Conservation (phyloP, 2,113 vertebrate species). For the Pithys albifrons region DNA sequence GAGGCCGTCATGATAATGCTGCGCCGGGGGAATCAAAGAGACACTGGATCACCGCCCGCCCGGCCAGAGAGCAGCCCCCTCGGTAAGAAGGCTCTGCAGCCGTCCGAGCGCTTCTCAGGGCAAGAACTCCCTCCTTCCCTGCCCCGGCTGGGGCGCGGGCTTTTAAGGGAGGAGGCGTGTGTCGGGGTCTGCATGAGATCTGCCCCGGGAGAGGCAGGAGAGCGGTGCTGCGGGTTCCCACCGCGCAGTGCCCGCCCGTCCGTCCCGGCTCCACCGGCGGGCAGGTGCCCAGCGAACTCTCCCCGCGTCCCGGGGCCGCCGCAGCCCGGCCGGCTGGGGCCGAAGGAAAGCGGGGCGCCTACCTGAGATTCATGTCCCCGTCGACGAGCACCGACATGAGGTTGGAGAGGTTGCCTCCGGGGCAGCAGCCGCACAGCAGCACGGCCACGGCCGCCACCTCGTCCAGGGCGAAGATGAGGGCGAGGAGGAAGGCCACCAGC, state of each 20-base stretch:
- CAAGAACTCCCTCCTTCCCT: background rate
- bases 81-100: background rate
- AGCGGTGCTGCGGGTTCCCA: background rate
- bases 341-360: background rate
- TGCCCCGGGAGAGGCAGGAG: background rate
- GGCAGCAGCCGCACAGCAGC: slow-evolving; percentile 94
- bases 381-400: slow-evolving; percentile 93
- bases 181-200: background rate
- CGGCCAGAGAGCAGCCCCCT: background rate
- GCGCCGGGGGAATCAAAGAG: background rate
- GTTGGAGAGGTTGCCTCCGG: slow-evolving; percentile 94
- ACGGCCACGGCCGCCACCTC: slow-evolving; percentile 94
- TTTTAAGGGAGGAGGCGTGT: background rate
- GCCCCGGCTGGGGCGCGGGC: background rate
- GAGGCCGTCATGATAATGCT: slow-evolving; percentile 99
- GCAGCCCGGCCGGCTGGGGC: background rate
- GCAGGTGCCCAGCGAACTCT: background rate
- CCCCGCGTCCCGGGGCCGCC: background rate
- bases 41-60: background rate
- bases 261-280: background rate
- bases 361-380: slow-evolving; percentile 99
- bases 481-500: slow-evolving; percentile 89
- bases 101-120: background rate
- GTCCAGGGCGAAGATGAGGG: slow-evolving; percentile 86
- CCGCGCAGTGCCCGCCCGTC: background rate